A percentile compares a stretch with the other conserved stretches of the same genome.
Conservation (phyloP, 1,140 invertebrate species). For the Pemphigus obesinymphae region DNA sequence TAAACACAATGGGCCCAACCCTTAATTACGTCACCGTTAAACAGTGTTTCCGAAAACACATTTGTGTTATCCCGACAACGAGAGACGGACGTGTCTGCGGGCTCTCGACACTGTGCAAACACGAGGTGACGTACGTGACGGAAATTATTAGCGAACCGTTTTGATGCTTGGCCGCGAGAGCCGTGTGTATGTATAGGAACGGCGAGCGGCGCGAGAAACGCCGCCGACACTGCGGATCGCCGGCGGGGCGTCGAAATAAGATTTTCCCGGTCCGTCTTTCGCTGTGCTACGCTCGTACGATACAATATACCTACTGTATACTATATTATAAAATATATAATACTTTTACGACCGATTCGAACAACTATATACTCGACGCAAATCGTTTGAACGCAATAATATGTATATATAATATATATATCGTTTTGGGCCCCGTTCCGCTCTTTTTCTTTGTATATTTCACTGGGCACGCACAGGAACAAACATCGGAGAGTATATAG, state of each 20-base stretch:
- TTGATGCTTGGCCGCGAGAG: background rate
- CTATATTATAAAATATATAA: background rate
- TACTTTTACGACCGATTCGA: background rate
- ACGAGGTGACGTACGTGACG: background rate
- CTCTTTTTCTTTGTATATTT: too few species aligned
- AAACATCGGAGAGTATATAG: background rate
- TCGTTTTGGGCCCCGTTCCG: too few species aligned
- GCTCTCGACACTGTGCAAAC: background rate
- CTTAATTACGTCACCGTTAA: too few species aligned
- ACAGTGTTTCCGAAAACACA: too few species aligned
- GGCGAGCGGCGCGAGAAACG: too few species aligned
- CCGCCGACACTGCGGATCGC: background rate
- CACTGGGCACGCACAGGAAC: too few species aligned
- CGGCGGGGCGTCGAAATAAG: background rate
- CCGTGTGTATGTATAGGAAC: too few species aligned
- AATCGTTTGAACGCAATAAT: too few species aligned
- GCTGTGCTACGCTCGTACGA: background rate
- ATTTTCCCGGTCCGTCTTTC: background rate
- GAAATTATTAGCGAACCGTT: background rate
- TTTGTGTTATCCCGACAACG: too few species aligned
- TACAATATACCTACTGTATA: background rate
- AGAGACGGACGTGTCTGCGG: too few species aligned
- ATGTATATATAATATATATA: too few species aligned
- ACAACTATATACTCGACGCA: background rate
- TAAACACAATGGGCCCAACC: too few species aligned